phyloP scores from a whole-genome alignment of 2,113 vertebrate genomes.

The Nothobranchius furzeri region DNA sequence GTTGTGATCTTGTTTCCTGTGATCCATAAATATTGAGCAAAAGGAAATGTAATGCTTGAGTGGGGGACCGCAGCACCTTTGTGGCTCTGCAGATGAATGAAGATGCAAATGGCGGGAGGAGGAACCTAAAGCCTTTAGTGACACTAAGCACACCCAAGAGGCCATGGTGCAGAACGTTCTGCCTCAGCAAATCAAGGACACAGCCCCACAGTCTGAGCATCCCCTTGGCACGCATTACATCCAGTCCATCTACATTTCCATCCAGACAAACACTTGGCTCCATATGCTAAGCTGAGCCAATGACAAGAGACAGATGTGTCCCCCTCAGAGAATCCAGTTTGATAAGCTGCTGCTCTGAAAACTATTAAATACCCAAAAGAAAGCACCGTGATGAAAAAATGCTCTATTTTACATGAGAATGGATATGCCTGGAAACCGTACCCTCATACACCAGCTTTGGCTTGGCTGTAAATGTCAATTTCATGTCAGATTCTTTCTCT shows the following conservation, averaged over 20 bases:
- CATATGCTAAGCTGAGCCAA: slow-evolving; percentile 46
- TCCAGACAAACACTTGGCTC: slow-evolving; percentile 65
- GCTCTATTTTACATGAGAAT: slow-evolving; percentile 66
- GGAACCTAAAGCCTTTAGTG: slow-evolving; percentile 68
- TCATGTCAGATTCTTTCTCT: slow-evolving; percentile 60
- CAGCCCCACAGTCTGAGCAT: slow-evolving; percentile 37
- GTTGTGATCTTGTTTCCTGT: slow-evolving; percentile 75
- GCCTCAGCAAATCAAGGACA: slow-evolving; percentile 62
- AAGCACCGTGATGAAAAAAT: slow-evolving; percentile 18
- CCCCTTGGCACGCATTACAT: slow-evolving; percentile 49
- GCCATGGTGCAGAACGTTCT: slow-evolving; percentile 39
- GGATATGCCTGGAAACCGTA: slow-evolving; percentile 47
- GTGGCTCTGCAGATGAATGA: slow-evolving; percentile 64
- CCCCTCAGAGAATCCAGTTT: slow-evolving; percentile 56
- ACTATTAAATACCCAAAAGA: slow-evolving; percentile 62
- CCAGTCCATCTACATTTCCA: slow-evolving; percentile 57
- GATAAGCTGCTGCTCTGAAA: slow-evolving; percentile 55
- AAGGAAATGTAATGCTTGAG: slow-evolving; percentile 65
- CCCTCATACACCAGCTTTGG: slow-evolving; percentile 28
- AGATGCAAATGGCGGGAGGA: slow-evolving; percentile 67
- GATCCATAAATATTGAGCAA: slow-evolving; percentile 73
- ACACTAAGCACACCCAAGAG: slow-evolving; percentile 69
- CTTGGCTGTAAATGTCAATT: slow-evolving; percentile 73
- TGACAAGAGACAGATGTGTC: slow-evolving; percentile 67
- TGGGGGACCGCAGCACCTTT: slow-evolving; percentile 57